Evolutionary conservation across 2,797 vertebrate species (phyloP).

Genomic region (Masticophis lateralis): DNA sequence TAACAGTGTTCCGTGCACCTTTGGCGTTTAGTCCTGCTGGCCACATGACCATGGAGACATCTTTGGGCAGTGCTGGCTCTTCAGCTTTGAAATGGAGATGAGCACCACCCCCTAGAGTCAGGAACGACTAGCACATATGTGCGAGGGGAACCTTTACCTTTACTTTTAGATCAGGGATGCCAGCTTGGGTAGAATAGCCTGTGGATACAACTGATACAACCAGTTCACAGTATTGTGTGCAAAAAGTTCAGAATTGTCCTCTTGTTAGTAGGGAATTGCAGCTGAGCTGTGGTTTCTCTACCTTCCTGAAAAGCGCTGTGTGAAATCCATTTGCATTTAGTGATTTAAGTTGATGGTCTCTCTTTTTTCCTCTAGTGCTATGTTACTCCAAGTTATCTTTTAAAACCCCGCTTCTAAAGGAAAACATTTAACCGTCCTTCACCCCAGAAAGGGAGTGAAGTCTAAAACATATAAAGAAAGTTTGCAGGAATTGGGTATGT

Average conservation of each 20-base stretch:
- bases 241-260: background rate
- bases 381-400: background rate
- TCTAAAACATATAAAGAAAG: background rate
- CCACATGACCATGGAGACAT: too few species aligned
- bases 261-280: background rate
- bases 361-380: background rate
- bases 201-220: background rate
- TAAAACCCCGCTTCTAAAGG: background rate
- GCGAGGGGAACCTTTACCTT: too few species aligned
- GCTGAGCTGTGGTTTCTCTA: background rate
- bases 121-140: too few species aligned
- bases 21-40: too few species aligned
- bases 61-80: too few species aligned
- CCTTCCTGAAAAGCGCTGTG: background rate
- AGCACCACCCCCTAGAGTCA: too few species aligned
- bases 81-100: too few species aligned
- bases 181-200: background rate
- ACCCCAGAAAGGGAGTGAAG: background rate
- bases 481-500: background rate
- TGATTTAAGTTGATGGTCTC: background rate
- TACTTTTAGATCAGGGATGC: background rate
- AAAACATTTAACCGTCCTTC: background rate
- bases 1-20: too few species aligned
- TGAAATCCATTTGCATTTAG: background rate
- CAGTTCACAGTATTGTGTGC: background rate